Base-by-base conservation (phyloP, 1,140 invertebrate genomes). In the Thrips palmi region DNA sequence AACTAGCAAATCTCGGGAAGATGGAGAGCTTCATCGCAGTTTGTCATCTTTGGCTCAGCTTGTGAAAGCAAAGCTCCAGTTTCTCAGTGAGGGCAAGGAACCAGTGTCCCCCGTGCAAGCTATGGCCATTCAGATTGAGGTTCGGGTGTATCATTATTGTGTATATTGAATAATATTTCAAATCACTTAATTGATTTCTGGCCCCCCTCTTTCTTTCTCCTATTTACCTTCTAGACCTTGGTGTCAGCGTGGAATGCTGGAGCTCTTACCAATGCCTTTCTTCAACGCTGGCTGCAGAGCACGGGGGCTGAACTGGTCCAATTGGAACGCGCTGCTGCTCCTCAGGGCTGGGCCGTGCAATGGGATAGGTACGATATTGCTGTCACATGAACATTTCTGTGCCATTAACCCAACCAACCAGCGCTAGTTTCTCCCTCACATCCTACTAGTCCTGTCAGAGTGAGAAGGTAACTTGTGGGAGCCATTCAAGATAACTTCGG, bases 311-410 rank as follows among this genome's bases (percentile, higher is more conserved):
- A 74, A 57, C 51, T 76, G 48, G 57, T 56, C 47, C 60, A 66
- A 45, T 59, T 70, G 38, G 70, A 73, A 53, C 56, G 65, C 50
- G 64, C 63, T 24, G 71, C 70, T 7, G 67, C 70, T n/a, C 74
- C 74, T 7, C 53, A 59, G 19, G 74, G 73, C 46, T 79, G 74
- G 74, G 60, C 63, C 34, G 71, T 73, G 54, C 65, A 72, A 45
- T 79, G 76, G 76, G 70, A 77, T 69, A 77, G 73, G 74, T 79
- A 77, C 56, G 65, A 50, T 55, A 50, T 48, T 47, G 46, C n/a
- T n/a, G n/a, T n/a, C n/a, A n/a, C n/a, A n/a, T n/a, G n/a, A n/a
- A n/a, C 29, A n/a, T n/a, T n/a, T n/a, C n/a, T n/a, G n/a, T n/a
- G n/a, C n/a, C n/a, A n/a, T n/a, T n/a, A n/a, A n/a, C n/a, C n/a